Base-by-base conservation (phyloP, 2,113 vertebrate genomes). In the Coptodon rendalli region DNA sequence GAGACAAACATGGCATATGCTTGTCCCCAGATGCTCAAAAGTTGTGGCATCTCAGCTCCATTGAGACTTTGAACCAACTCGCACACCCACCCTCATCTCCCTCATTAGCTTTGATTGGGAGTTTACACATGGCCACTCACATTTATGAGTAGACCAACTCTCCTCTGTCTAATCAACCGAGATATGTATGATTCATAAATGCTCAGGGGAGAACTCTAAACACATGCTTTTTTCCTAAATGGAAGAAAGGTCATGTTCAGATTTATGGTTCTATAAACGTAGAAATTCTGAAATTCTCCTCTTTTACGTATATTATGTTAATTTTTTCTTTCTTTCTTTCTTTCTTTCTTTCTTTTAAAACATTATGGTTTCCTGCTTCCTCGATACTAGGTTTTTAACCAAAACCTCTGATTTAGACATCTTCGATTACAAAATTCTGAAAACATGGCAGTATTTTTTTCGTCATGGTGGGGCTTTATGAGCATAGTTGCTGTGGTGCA, bases 121-220 rank as follows among this genome's bases (percentile, higher is more conserved):
- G 73, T 91, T 92, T 86, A 61, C 92, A 92, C 94, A 89, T 91
- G 94, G 89, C 78, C 90, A 85, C 94, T 89, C 89, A 52, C 89
- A 85, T 85, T 81, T 86, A 61, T 50, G 34, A 81, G 24, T 11
- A 52, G 16, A 57, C 36, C 34, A 50, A 52, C 57, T 87, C 63
- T 87, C 82, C 48, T 83, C 36, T 48, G 71, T 87, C 81, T 83
- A 88, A 84, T 91, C 87, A 91, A n/a, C 80, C n/a, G 11, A 76
- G 82, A 89, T 83, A 24, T 80, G 68, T 31, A n/a, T 80, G 54
- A 52, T 78, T 19, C 45, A 61, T 66, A 53, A 87, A 61, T 79
- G 81, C 54, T 83, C 87, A 5, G 11, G 61, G 53, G 27, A 48
- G 63, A 45, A 61, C 80, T 19, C 22, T 84, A 82, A 73, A 79